Conservation (phyloP, 2,113 vertebrate genomes). For the Bombycilla garrulus region DNA sequence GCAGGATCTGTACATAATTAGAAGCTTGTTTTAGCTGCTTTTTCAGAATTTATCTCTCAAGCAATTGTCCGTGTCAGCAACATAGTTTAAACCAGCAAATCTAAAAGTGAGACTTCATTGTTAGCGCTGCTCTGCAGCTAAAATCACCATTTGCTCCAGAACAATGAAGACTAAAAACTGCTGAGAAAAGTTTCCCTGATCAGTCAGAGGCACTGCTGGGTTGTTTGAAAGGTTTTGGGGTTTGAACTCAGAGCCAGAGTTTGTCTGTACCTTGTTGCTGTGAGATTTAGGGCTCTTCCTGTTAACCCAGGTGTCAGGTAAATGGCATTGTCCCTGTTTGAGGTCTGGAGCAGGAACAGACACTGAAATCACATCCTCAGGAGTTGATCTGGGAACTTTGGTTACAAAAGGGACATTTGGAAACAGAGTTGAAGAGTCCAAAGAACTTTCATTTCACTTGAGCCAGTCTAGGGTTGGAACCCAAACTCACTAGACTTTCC, state of each 20-base stretch:
- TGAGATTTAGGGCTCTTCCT: neutral
- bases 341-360: neutral
- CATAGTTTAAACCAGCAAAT: neutral
- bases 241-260: neutral
- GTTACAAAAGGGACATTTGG: neutral
- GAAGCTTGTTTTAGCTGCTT: constrained; percentile 16
- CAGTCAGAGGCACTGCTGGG: neutral
- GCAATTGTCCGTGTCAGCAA: neutral
- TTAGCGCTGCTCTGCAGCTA: neutral
- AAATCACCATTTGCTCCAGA: neutral
- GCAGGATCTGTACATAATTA: constrained; percentile 40
- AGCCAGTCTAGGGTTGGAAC: neutral
- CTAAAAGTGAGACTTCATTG: neutral
- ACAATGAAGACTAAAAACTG: neutral
- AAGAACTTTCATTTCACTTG: neutral
- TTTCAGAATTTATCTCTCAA: neutral
- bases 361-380: neutral
- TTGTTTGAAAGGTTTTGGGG: neutral
- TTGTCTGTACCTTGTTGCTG: neutral
- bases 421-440: neutral
- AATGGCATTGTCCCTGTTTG: neutral
- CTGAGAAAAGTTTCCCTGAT: neutral
- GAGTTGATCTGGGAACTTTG: neutral
- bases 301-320: neutral
- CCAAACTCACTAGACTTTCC: neutral